Conservation (phyloP, 2,113 vertebrate species). For the Oryzias celebensis region DNA sequence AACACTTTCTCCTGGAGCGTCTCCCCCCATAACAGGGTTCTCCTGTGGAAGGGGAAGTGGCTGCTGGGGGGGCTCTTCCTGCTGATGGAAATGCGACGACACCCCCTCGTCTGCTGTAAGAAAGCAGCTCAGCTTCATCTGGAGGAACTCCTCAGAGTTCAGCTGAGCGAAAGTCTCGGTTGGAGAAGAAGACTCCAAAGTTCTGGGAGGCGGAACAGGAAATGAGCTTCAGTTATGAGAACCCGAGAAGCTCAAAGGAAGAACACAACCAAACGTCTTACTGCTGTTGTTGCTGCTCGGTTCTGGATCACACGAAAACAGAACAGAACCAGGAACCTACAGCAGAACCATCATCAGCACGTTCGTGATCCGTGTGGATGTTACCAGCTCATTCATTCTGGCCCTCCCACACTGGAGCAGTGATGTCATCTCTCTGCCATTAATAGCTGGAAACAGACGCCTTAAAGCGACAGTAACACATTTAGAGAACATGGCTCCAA, state of each 20-base stretch:
- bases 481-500: too few species aligned
- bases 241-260: too few species aligned
- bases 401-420: conserved; percentile 53
- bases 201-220: too few species aligned
- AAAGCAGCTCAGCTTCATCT: too few species aligned
- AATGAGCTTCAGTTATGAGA: too few species aligned
- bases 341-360: conserved; percentile 53
- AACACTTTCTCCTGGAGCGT: conserved; percentile 23
- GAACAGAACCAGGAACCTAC: conserved; percentile 47
- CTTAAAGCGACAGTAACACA: conserved; percentile 70
- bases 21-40: conserved; percentile 64
- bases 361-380: conserved; percentile 41
- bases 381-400: conserved; percentile 27
- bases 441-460: conserved; percentile 77
- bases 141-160: too few species aligned
- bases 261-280: background rate
- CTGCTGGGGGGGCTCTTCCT: conserved; percentile 1
- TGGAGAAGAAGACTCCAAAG: too few species aligned
- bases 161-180: too few species aligned
- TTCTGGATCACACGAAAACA: conserved; percentile 15
- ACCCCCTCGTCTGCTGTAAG: too few species aligned
- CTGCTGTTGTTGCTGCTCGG: conserved; percentile 8
- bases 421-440: conserved; percentile 81
- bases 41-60: conserved; percentile 56
- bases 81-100: too few species aligned